Evolutionary conservation across 2,113 vertebrate genomes (phyloP).

Genomic region (Carollia perspicillata): DNA sequence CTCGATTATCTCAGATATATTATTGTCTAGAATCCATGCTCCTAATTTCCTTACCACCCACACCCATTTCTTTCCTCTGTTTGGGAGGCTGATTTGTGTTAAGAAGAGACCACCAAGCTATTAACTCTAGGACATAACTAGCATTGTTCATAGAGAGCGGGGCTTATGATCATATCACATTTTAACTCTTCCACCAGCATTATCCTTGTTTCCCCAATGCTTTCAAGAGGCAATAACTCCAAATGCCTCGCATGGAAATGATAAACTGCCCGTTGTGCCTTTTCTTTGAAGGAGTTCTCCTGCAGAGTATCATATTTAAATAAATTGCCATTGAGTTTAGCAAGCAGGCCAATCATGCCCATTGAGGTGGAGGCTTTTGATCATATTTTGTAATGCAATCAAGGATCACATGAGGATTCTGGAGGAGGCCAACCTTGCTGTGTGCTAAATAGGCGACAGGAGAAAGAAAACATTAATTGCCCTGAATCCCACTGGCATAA

Average conservation of each 20-base stretch:
- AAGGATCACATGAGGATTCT: conserved; percentile 83
- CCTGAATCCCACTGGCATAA: conserved; percentile 66
- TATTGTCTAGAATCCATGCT: conserved; percentile 66
- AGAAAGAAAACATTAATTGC: conserved; percentile 78
- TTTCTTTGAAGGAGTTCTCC: conserved; percentile 84
- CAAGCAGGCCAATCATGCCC: conserved; percentile 80
- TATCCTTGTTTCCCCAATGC: conserved; percentile 65
- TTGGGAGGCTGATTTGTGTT: conserved; percentile 58
- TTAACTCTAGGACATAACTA: conserved; percentile 61
- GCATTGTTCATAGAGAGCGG: conserved; percentile 55
- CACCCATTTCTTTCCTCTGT: conserved; percentile 55
- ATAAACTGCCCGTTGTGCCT: conserved; percentile 84
- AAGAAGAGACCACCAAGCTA: conserved; percentile 59
- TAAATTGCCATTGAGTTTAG: conserved; percentile 84
- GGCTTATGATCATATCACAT: conserved; percentile 51
- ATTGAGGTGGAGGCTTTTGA: conserved; percentile 83
- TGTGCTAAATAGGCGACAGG: conserved; percentile 77
- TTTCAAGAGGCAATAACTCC: conserved; percentile 80
- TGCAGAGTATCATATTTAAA: conserved; percentile 87
- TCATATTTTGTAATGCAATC: conserved; percentile 84
- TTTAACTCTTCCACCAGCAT: conserved; percentile 71
- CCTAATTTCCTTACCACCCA: conserved; percentile 70
- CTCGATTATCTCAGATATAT: conserved; percentile 72
- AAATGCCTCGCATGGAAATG: conserved; percentile 82
- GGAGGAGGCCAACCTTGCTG: conserved; percentile 59